Evolutionary conservation across 2,113 vertebrate genomes (phyloP), one percentile per base, ranked within the genome.

Genomic region (Scomber colias): DNA sequence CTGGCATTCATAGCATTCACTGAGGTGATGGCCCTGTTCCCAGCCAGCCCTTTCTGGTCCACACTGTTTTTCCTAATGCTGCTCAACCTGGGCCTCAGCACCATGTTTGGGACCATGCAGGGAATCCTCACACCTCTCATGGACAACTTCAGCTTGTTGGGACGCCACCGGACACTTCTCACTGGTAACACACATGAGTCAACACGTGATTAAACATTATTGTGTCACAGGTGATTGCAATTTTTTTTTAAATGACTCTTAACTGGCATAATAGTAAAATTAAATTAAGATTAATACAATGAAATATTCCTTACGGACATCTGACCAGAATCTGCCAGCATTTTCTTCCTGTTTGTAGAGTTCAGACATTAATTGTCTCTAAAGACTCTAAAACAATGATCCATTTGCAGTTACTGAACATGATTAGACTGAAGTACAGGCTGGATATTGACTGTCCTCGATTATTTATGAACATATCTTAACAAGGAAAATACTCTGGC

Each of bases 21-120:
- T 0, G 98, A 99, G 90, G 98, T 98, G 84, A 99, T 99, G 97
- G 97, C 97, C 0, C 96, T 97, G 68, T 99, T 99, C 89, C 98
- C 97, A 0, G 97, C 95, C 56, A 99, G 97, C 3, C 98, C 98
- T 0, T 98, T 99, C 87, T 99, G 98, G 98, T 99, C 98, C 0
- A 94, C 96, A n/a, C 95, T 99, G 93, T 99, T 99, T 91, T 99
- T 99, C 95, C 90, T 99, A 80, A 99, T 99, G 98, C 95, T 99
- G 83, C 97, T 99, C 84, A 99, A 99, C 92, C 93, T 99, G 94
- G 98, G 98, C 44, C 86, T 99, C 85, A 97, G 98, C 64, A 99
- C 97, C 91, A 99, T 99, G 98, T 98, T 99, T 0, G 98, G 98
- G 46, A 99, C 97, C 91, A 99, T 99, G 97, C 97, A 99, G 0